Conservation (phyloP, 2,113 vertebrate species). For the Aldabrachelys gigantea region DNA sequence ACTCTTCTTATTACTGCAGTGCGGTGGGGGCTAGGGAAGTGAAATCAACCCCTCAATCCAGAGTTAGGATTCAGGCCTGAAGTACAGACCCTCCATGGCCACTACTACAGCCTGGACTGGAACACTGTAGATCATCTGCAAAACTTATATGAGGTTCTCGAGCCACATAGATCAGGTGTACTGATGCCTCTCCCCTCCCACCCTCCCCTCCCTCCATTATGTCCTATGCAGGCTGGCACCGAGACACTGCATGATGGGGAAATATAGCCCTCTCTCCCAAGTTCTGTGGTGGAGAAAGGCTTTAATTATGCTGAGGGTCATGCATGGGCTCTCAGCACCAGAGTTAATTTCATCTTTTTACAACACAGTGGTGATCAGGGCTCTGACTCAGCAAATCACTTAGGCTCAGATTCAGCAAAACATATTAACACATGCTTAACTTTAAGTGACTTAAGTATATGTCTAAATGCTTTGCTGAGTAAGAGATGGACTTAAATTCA, state of each 20-base stretch:
- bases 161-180: neutral
- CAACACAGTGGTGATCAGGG: neutral
- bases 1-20: neutral
- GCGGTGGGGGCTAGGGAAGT: neutral
- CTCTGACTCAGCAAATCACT: neutral
- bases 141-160: neutral
- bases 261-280: neutral
- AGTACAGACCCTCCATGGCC: neutral
- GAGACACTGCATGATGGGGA: neutral
- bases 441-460: neutral
- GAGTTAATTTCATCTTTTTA: neutral
- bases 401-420: neutral
- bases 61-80: neutral
- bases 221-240: neutral
- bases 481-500: accelerated
- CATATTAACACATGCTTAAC: neutral
- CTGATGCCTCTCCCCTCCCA: neutral
- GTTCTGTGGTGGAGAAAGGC: neutral
- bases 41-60: neutral
- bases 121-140: neutral
- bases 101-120: neutral
- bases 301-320: neutral
- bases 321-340: neutral
- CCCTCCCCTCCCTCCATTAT: neutral
- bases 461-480: neutral